These are phyloP conservation scores for Ophion slaviceki DNA, from an alignment of 2,888 invertebrate species.

Conservation along the genomic window DNA sequence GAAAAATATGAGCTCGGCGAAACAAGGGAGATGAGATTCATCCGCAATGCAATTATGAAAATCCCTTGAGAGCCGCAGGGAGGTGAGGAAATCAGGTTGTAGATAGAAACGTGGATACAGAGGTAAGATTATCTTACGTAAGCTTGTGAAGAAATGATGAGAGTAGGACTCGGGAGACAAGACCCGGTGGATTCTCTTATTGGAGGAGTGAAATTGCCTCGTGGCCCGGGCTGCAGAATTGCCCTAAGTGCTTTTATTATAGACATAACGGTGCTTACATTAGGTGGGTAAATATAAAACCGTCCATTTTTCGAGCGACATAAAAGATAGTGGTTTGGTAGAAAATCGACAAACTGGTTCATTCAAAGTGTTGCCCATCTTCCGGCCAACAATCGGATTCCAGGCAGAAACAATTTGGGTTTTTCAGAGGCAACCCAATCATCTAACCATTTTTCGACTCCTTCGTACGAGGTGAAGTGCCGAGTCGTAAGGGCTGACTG, in stretches of 20 bases:
- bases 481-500: too few relatives aligned
- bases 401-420: too few relatives aligned
- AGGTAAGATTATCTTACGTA: conserved; percentile 33
- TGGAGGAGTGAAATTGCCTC: conserved; percentile 40
- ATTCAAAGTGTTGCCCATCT: too few relatives aligned
- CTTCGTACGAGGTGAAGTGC: too few relatives aligned
- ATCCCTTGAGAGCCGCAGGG: conserved; percentile 33
- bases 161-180: conserved; percentile 44
- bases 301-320: too few relatives aligned
- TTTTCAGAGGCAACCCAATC: too few relatives aligned
- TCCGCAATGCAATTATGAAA: conserved; percentile 61
- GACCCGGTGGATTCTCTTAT: conserved; percentile 30
- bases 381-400: too few relatives aligned
- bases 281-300: background rate
- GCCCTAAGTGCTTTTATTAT: background rate
- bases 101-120: conserved; percentile 12
- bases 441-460: too few relatives aligned
- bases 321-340: too few relatives aligned
- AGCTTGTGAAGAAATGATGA: conserved; percentile 59
- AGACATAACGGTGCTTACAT: background rate
- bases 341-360: too few relatives aligned
- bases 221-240: background rate
- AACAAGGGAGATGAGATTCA: conserved; percentile 49
- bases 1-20: conserved; percentile 45
- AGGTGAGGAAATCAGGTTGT: conserved; percentile 33